Evolutionary conservation across 2,797 vertebrate species (phyloP).

Genomic region (Pseudochirops corinnae): DNA sequence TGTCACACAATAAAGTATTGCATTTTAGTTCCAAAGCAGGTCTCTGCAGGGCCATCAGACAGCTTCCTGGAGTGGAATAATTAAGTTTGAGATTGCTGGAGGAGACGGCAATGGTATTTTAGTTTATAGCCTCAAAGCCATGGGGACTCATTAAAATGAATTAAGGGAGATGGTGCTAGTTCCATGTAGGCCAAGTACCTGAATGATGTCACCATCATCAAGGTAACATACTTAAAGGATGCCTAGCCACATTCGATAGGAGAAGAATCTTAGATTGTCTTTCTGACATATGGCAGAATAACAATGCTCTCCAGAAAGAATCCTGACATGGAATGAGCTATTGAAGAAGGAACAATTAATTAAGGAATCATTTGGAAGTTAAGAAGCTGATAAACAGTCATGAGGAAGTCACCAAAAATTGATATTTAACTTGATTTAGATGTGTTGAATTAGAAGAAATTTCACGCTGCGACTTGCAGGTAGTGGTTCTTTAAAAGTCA

Average conservation of each 20-base stretch:
- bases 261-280: constrained; percentile 46
- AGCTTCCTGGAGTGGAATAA: constrained; percentile 62
- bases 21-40: constrained; percentile 59
- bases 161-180: constrained; percentile 58
- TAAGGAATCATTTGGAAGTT: constrained; percentile 54
- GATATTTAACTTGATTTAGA: constrained; percentile 60
- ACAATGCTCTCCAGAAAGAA: constrained; percentile 47
- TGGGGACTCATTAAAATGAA: constrained; percentile 69
- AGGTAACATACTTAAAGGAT: constrained; percentile 64
- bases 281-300: constrained; percentile 45
- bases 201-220: constrained; percentile 68
- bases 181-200: constrained; percentile 66
- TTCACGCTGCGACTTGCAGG: constrained; percentile 52
- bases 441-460: constrained; percentile 51
- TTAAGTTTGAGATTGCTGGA: constrained; percentile 64
- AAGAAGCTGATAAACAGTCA: constrained; percentile 58
- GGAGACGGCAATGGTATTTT: constrained; percentile 51
- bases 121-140: constrained; percentile 57
- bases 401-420: constrained; percentile 64
- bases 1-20: constrained; percentile 64
- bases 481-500: constrained; percentile 47
- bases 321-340: constrained; percentile 47
- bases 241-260: constrained; percentile 47
- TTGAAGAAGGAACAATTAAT: constrained; percentile 67
- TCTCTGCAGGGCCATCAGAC: constrained; percentile 57